Evolutionary conservation across 2,888 invertebrate genomes (phyloP), one percentile per base, ranked within the genome.

Genomic region (Pollenia angustigena): DNA sequence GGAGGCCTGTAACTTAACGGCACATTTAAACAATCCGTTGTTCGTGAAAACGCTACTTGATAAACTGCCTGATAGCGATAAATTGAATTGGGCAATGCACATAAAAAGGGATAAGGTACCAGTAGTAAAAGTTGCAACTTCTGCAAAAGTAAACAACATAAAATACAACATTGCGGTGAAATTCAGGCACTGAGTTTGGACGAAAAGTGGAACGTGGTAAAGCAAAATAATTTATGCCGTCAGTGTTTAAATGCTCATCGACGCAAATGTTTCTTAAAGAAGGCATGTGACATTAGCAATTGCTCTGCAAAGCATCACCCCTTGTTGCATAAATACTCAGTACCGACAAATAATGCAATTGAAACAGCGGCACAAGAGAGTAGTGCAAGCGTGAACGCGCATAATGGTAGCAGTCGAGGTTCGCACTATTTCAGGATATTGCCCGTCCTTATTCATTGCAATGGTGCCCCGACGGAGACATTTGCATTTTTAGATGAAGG

Each of bases 21-120:
- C 64, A 2, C 78, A 76, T 44, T 44, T 82, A 11, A 56, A 60
- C 14, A 75, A 82, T 52, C 76, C 71, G 8, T 42, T 76, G 76
- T 32, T 83, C 2, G 82, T 83, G 2, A 79, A 69, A 18, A 75
- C 71, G 32, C 56, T 86, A 14, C 72, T 85, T 9, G 79, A 84
- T 32, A 81, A 87, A 56, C 60, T 81, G 50, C 54, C 78, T 11
- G 64, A 54, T n/a, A 80, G 81, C 18, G 66, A 81, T 14, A 87
- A 87, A 32, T 32, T 32, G 6, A 32, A 32, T 32, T 32, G 32
- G 32, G 76, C 84, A 9, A 84, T 81, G 84, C 76, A 76, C 50
- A 16, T 4, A 14, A 80, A 84, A 46, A 52, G 71, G 32, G 52
- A 46, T 40, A 48, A 64, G 42, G 46, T 84, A 1, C 78, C 81